Evolutionary conservation across 2,113 vertebrate genomes (phyloP).

Genomic region (Cavia aperea): DNA sequence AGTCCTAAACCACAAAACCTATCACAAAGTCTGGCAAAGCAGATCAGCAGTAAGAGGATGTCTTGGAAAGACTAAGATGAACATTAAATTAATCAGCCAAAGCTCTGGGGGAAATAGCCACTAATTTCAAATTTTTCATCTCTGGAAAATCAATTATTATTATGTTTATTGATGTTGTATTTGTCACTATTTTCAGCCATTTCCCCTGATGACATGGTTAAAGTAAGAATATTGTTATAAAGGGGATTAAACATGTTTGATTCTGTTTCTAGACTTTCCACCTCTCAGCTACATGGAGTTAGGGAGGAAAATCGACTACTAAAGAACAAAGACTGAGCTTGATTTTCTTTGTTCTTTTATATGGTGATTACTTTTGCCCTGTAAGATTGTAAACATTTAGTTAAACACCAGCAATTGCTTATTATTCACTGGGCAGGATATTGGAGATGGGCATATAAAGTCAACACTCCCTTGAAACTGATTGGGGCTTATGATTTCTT

Average conservation of each 20-base stretch:
- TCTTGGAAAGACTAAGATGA: conserved; percentile 76
- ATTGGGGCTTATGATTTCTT: background rate
- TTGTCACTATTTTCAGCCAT: conserved; percentile 77
- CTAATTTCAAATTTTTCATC: conserved; percentile 83
- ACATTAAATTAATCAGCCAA: conserved; percentile 80
- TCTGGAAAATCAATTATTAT: conserved; percentile 83
- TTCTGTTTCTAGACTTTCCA: conserved; percentile 49
- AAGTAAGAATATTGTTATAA: conserved; percentile 62
- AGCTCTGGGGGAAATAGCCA: conserved; percentile 75
- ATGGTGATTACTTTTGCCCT: background rate
- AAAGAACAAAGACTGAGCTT: background rate
- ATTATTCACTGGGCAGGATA: background rate
- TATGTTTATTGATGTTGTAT: conserved; percentile 82
- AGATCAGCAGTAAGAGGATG: conserved; percentile 66
- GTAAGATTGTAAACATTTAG: background rate
- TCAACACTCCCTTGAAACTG: background rate
- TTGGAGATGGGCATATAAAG: background rate
- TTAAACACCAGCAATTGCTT: background rate
- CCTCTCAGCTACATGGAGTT: conserved; percentile 10
- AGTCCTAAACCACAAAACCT: conserved; percentile 61
- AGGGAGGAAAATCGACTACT: background rate
- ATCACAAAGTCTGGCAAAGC: conserved; percentile 69
- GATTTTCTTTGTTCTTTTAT: conserved; percentile 21
- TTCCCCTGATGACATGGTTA: conserved; percentile 70
- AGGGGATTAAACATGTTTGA: conserved; percentile 62